Evolutionary conservation across 2,797 vertebrate species (phyloP).

Genomic region (Amphiprion clarkii): DNA sequence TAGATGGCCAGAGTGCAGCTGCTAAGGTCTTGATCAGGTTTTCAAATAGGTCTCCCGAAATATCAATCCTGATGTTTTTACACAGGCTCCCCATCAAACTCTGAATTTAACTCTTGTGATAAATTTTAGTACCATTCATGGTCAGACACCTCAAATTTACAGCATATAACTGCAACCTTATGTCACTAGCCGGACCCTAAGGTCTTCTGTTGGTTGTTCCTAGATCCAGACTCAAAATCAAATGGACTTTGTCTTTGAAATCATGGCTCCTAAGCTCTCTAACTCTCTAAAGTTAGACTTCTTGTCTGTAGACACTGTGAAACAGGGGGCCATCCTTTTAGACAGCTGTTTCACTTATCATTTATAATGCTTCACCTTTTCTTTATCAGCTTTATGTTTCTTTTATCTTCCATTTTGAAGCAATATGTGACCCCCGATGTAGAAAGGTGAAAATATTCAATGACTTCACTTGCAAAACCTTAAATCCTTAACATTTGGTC

Average conservation of each 20-base stretch:
- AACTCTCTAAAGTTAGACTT: not conserved
- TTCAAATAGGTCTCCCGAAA: not conserved
- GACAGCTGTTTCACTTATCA: not conserved
- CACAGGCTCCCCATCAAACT: too few species aligned
- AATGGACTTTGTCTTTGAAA: not conserved
- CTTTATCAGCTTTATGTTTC: not conserved
- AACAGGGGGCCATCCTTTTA: not conserved
- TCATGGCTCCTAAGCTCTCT: not conserved
- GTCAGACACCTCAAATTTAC: not conserved
- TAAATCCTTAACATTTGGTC: slow-evolving; percentile 30
- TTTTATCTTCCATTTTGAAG: not conserved
- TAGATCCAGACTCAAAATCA: not conserved
- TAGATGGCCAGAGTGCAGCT: not conserved
- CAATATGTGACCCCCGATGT: too few species aligned
- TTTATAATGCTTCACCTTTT: not conserved
- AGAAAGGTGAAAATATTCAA: not conserved
- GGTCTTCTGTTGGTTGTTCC: not conserved
- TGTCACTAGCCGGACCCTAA: not conserved
- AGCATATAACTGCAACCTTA: not conserved
- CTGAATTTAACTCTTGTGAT: not conserved
- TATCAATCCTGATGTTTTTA: too few species aligned
- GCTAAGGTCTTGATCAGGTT: not conserved
- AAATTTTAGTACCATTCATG: not conserved
- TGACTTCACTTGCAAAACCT: not conserved
- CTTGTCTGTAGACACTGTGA: not conserved